Percentiles rank a stretch among this genome's conserved stretches.
These are phyloP conservation scores for Dipodomys spectabilis DNA, from an alignment of 2,113 vertebrate species.

Conservation along the genomic window DNA sequence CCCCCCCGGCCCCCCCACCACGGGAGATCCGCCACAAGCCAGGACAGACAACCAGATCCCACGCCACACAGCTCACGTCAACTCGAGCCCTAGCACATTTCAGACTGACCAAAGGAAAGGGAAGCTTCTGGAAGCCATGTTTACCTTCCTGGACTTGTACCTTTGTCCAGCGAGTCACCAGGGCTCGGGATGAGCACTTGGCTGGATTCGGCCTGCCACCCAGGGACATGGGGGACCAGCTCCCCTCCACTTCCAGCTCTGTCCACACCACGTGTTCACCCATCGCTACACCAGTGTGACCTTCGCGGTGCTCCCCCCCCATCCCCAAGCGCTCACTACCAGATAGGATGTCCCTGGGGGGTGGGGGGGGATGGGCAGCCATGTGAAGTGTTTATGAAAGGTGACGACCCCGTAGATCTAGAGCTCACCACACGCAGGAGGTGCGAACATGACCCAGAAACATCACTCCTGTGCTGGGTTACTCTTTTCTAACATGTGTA, in stretches of 20 bases:
- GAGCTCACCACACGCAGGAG: slow-evolving; percentile 12
- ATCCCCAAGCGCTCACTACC: neutral
- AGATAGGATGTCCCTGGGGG: too few species aligned
- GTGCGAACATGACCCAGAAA: neutral
- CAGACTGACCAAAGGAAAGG: slow-evolving; percentile 67
- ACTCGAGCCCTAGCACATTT: slow-evolving; percentile 61
- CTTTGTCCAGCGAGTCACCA: slow-evolving; percentile 74
- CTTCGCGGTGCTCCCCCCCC: neutral
- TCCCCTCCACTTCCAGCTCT: too few species aligned
- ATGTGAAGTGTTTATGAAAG: too few species aligned
- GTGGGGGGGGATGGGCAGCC: too few species aligned
- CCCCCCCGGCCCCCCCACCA: slow-evolving; percentile 47
- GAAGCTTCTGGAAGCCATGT: slow-evolving; percentile 76
- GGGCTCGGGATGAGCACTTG: slow-evolving; percentile 40
- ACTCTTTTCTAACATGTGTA: neutral
- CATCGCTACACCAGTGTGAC: neutral
- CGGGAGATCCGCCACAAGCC: slow-evolving; percentile 71
- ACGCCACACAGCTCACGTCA: slow-evolving; percentile 67
- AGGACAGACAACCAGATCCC: slow-evolving; percentile 61
- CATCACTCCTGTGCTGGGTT: too few species aligned
- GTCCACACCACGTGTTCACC: too few species aligned
- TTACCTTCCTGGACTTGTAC: slow-evolving; percentile 62
- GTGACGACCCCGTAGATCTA: neutral
- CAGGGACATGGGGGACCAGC: too few species aligned
- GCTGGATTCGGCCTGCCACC: too few species aligned